Conservation (phyloP, 2,888 invertebrate species). For the Pachydiplax longipennis region DNA sequence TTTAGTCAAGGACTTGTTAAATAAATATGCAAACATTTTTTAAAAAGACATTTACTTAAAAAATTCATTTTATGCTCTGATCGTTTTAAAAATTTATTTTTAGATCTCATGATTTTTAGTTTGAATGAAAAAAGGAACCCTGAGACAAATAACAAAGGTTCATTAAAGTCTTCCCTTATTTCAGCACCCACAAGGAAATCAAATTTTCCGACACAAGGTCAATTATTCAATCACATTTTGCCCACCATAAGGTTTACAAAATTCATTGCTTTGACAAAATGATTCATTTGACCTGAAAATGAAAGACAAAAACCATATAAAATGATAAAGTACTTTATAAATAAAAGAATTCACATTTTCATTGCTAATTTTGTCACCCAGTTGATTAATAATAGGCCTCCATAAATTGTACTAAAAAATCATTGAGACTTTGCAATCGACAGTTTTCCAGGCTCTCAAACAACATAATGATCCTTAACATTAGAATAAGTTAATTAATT, state of each 20-base stretch:
- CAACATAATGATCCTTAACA: constrained; percentile 34
- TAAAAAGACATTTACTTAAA: constrained; percentile 44
- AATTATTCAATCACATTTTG: constrained; percentile 31
- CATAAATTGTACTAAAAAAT: neutral
- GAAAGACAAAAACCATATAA: constrained; percentile 31
- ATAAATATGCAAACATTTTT: constrained; percentile 18
- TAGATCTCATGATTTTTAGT: constrained; percentile 40
- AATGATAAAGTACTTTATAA: constrained; percentile 11
- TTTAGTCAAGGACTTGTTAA: neutral
- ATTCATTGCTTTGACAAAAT: constrained; percentile 13
- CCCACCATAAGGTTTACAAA: constrained; percentile 28
- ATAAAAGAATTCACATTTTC: constrained; percentile 17
- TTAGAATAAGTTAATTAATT: constrained; percentile 44
- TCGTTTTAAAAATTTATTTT: constrained; percentile 38
- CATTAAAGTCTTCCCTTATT: constrained; percentile 38
- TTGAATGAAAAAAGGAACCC: constrained; percentile 40
- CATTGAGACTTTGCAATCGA: constrained; percentile 17
- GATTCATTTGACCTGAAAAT: constrained; percentile 21
- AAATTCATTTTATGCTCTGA: constrained; percentile 44
- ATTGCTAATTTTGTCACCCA: neutral
- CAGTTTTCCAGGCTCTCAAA: neutral
- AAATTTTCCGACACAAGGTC: constrained; percentile 27
- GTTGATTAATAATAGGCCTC: constrained; percentile 20
- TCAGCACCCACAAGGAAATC: constrained; percentile 41
- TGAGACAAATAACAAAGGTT: constrained; percentile 43